Evolutionary conservation across 1,140 invertebrate genomes (phyloP), one percentile per base, ranked within the genome.

Genomic region (Drosophila ohnishii): DNA sequence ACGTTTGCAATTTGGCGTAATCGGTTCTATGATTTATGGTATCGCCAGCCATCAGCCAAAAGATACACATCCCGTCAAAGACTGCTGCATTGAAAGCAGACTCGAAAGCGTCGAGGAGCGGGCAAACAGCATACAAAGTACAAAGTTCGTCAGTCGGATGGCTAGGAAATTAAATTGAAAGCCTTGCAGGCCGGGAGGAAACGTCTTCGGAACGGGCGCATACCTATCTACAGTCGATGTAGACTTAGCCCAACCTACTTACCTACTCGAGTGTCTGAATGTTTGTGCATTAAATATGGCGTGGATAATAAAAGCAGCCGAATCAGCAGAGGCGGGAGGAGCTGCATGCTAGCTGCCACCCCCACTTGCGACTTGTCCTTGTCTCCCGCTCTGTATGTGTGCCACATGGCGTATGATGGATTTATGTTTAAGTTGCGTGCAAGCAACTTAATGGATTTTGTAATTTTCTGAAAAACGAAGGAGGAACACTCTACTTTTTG

Each of bases 391-490:
- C 28, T 80, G 64, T 66, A 50, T 72, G 67, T 74, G 80, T 78
- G 77, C 80, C 75, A 80, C 85, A 88, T 88, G 84, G 84, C 85
- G 84, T 88, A 88, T 88, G 84, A 88, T 88, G 84, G 84, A 88
- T 88, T 88, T 88, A 88, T 88, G 84, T 88, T 88, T 84, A 88
- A 88, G 84, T 88, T 88, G 84, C 84, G 84, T 88, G 84, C 84
- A 88, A 88, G 84, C 84, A 88, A 88, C 84, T 89, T 88, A 88
- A 88, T 88, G 84, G 84, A 88, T 88, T 88, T 88, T 88, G 84
- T 88, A 88, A 88, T 88, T 88, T 78, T 79, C 40, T 45, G 42
- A 78, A 76, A 78, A 67, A 58, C 55, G 48, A 75, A 77, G 53
- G 58, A 59, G 48, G 34, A 34, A 55, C 55, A 73, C 72, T 60